Evolutionary conservation across 2,797 vertebrate genomes (phyloP).

Genomic region (Falco columbarius): DNA sequence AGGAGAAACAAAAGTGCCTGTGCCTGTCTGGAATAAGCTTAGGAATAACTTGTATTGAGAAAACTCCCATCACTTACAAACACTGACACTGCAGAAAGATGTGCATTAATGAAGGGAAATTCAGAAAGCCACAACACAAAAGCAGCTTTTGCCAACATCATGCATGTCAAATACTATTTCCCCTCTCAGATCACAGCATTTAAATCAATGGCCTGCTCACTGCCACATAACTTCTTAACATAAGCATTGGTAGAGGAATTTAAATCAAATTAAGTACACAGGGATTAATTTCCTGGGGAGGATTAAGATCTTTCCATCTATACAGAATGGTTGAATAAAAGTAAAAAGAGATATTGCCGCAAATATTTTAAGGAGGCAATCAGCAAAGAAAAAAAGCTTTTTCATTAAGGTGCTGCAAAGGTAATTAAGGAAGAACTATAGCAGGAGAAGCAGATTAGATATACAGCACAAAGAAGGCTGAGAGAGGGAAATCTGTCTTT

Average conservation of each 20-base stretch:
- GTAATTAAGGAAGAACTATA: not conserved
- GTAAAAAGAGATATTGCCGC: not conserved
- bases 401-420: not conserved
- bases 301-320: conserved; percentile 28
- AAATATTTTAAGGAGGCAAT: conserved; percentile 23
- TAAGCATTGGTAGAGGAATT: not conserved
- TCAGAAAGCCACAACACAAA: not conserved
- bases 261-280: conserved; percentile 9
- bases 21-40: not conserved
- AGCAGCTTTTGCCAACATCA: not conserved
- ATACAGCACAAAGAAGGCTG: not conserved
- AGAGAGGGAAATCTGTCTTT: not conserved
- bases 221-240: not conserved
- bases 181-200: not conserved
- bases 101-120: not conserved
- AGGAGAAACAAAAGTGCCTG: not conserved
- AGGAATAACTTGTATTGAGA: not conserved
- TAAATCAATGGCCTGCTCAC: not conserved
- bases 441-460: not conserved
- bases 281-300: conserved; percentile 13
- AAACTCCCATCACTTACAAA: not conserved
- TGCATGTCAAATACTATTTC: not conserved
- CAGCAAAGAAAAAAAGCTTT: not conserved
- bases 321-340: not conserved
- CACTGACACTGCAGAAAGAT: not conserved